A percentile compares a stretch with the other conserved stretches of the same genome.
Evolutionary conservation across 2,797 vertebrate genomes (phyloP).

Genomic region (Acridotheres tristis): DNA sequence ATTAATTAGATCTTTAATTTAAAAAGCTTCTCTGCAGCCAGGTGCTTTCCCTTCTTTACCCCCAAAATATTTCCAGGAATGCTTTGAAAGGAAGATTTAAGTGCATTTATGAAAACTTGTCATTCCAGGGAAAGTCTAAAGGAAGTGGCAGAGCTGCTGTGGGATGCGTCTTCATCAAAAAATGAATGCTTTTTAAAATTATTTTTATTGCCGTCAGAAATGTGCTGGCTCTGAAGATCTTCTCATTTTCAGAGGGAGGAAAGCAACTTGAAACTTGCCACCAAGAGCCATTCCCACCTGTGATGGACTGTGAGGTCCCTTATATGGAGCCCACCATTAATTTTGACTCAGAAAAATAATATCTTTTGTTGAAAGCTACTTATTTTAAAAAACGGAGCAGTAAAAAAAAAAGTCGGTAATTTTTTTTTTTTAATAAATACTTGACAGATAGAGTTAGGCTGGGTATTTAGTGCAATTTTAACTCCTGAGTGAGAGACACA

Average conservation of each 20-base stretch:
- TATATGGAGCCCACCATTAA: not conserved
- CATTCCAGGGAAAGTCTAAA: not conserved
- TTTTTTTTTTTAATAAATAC: not conserved
- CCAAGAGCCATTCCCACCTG: not conserved
- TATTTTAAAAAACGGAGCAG: not conserved
- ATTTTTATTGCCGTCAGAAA: not conserved
- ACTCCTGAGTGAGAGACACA: not conserved
- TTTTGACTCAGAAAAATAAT: not conserved
- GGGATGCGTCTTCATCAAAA: not conserved
- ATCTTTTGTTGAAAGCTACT: not conserved
- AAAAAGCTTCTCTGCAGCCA: not conserved
- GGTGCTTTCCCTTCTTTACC: not conserved
- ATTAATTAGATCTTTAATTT: too few species aligned
- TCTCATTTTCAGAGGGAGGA: not conserved
- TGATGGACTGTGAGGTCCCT: not conserved
- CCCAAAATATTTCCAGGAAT: not conserved
- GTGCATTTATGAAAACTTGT: not conserved
- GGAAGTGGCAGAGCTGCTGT: not conserved
- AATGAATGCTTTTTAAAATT: fast-evolving
- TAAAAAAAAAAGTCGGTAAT: not conserved
- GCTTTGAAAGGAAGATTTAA: not conserved
- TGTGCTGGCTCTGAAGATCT: not conserved
- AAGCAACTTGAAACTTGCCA: not conserved
- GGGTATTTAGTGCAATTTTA: not conserved
- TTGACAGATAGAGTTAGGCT: not conserved